Evolutionary conservation across 2,113 vertebrate genomes (phyloP).

Genomic region (Lophochroa leadbeateri): DNA sequence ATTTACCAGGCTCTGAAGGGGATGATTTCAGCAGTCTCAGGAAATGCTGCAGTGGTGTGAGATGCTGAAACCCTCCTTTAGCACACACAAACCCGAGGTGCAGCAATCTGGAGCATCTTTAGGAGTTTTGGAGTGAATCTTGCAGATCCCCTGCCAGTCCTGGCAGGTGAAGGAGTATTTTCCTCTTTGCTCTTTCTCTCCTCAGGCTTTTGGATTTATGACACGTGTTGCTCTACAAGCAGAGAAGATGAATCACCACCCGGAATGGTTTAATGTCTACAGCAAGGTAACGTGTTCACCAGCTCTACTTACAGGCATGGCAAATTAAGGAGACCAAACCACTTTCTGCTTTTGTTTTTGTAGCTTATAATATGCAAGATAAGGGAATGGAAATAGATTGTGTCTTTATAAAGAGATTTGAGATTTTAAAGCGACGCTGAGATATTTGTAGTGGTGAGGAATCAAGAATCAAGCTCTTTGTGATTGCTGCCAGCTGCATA

Average conservation of each 20-base stretch:
- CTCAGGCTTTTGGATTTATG: constrained; percentile 97
- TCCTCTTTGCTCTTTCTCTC: constrained; percentile 19
- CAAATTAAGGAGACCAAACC: neutral
- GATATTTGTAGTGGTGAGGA: neutral
- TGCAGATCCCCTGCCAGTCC: neutral
- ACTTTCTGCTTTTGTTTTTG: neutral
- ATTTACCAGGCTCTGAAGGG: neutral
- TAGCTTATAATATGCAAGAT: neutral
- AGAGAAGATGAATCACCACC: constrained; percentile 99
- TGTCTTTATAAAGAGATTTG: neutral
- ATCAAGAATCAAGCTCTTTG: neutral
- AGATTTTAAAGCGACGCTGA: neutral
- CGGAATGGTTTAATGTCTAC: constrained; percentile 97
- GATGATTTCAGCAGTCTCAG: neutral
- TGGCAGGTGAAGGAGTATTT: neutral
- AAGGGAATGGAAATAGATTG: neutral
- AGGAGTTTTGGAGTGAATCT: neutral
- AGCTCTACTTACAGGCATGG: neutral
- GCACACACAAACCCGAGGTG: neutral
- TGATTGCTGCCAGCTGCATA: neutral
- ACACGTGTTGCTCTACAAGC: constrained; percentile 94
- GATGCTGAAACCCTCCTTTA: neutral
- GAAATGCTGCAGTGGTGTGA: neutral
- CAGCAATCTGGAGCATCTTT: neutral
- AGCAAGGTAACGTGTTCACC: constrained; percentile 86